Evolutionary conservation across 2,113 vertebrate species (phyloP), one percentile per base, ranked within the genome.

Genomic region (Callorhinus ursinus): DNA sequence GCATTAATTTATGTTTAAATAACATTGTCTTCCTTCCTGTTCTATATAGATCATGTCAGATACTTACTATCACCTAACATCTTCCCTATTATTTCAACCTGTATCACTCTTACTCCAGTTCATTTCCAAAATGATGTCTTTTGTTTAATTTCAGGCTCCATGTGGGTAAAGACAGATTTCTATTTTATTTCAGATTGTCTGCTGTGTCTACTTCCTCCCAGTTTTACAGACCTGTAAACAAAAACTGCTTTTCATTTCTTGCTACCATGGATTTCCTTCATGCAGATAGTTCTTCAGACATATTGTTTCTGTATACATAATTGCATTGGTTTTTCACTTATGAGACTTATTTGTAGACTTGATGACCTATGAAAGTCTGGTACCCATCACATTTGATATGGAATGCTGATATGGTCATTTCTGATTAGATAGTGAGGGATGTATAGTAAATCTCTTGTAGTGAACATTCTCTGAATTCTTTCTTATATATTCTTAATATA

Each of bases 111-210:
- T 49, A 61, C 11, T 80, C 11, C 5, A 88, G 46, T 84, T 88
- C 63, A 95, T 28, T 91, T 95, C n/a, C 51, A 84, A n/a, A 26
- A 80, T 65, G 15, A 61, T 80, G 24, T 81, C 11, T 91, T 88
- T 88, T 90, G 76, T 42, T 87, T 74, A 61, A 77, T 42, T 61
- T 96, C 10, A 96, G 36, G 33, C 19, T 90, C 59, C 49, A 19
- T 31, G 28, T 49, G 81, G 26, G 19, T 77, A 82, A 94, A 97
- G 24, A 59, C 2, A 79, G 21, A 55, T 19, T 82, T 77, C 53
- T 80, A 11, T 95, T 88, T 81, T 67, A 88, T 57, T 97, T 95
- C 21, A 94, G n/a, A 87, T 76, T 21, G 10, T 55, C 21, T 79
- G 8, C 14, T 63, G 7, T 92, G 15, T 72, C 49, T 85, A 63